A percentile compares a stretch with the other conserved stretches of the same genome.
Conservation (phyloP, 2,113 vertebrate species). For the Lonchura striata region DNA sequence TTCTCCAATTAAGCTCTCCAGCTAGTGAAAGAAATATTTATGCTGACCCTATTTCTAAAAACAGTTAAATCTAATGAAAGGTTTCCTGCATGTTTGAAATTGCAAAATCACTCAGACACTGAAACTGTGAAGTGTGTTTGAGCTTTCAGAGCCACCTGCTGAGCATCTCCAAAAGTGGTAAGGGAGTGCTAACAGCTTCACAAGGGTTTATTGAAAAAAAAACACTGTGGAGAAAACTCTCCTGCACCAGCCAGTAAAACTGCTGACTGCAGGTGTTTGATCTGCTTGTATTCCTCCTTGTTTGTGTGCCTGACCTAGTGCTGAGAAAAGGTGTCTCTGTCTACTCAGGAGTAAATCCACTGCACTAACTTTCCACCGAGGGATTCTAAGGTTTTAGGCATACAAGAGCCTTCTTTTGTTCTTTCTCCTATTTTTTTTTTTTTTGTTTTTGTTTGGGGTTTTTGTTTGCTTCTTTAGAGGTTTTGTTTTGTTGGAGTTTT, state of each 20-base stretch:
- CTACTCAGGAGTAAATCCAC: not conserved
- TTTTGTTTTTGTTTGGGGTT: not conserved
- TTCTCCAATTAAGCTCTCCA: conserved; percentile 17
- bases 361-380: not conserved
- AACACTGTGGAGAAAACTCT: not conserved
- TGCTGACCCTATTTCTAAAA: not conserved
- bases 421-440: rapidly evolving
- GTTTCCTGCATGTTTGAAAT: not conserved
- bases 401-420: not conserved
- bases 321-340: not conserved
- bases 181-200: not conserved
- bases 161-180: not conserved
- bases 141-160: not conserved
- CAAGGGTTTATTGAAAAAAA: not conserved
- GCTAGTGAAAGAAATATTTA: not conserved
- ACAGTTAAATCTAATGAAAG: conserved; percentile 3
- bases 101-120: not conserved
- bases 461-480: not conserved
- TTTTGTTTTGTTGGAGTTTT: not conserved
- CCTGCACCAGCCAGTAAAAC: not conserved
- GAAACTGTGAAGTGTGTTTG: not conserved
- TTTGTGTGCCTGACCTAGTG: not conserved
- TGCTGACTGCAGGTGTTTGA: not conserved
- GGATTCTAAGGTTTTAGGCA: not conserved
- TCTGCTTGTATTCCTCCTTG: not conserved